Evolutionary conservation across 2,888 invertebrate species (phyloP), one percentile per base, ranked within the genome.

Genomic region (Drosophila anomalata): DNA sequence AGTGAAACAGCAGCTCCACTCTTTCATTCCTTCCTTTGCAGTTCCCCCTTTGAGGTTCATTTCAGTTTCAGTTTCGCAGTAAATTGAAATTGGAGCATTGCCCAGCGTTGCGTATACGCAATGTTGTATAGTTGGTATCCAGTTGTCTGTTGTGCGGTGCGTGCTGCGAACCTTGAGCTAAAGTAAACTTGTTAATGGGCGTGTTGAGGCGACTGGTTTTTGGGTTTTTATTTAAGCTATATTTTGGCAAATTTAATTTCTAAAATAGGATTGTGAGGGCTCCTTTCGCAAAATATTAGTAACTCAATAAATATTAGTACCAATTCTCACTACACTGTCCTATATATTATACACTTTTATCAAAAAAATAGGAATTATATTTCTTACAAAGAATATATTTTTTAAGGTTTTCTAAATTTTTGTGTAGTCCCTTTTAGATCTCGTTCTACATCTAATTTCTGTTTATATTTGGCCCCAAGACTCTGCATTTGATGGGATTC

Each of bases 81-180:
- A 80, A 86, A 86, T 86, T 86, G 87, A 82, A 82, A 82, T 78
- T 78, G 77, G 77, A 86, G 80, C 77, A 61, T 60, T 69, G 67
- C 77, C 55, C 59, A 70, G 72, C 59, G 72, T 82, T 85, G 77
- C 77, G 82, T 67, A 82, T 75, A 79, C 79, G 79, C 79, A 73
- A 44, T 48, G 56, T 69, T 63, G 62, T 63, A 22, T 22, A 22
- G 22, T 44, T 12, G 9, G 50, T 41, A 17, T 46, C 60, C 59
- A 47, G 61, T 42, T 70, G 70, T 51, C 61, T 31, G 33, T 41
- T 24, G 44, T n/a, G 33, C 20, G 29, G 20, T 31, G 65, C 39
- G 46, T 31, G 52, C 31, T 24, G 36, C 31, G 26, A 33, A 42
- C 62, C 48, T 20, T 58, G n/a, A 9, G 44, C 62, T 9, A 39